Evolutionary conservation across 1,140 invertebrate species (phyloP), one percentile per base, ranked within the genome.

Genomic region (Brachionus paranguensis): DNA sequence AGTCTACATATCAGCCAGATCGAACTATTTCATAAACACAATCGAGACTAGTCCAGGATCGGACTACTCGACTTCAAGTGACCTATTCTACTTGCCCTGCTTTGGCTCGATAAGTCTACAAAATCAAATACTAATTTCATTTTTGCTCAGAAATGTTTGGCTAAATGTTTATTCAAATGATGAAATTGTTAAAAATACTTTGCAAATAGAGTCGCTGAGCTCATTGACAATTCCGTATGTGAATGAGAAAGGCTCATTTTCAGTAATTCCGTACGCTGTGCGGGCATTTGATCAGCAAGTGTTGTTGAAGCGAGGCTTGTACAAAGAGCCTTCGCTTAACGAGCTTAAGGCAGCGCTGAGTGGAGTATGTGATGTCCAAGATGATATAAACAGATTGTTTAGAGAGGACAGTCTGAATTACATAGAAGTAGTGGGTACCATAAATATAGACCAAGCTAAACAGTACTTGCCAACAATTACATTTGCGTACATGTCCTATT

Each of bases 371-470:
- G 68, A 72, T 72, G 68, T 72, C 12, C 68, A 17, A 45, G 68
- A 72, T 17, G 68, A 20, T 17, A 43, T 72, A 17, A 5, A 11
- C 41, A 45, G 11, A 7, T 72, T 72, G 41, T 43, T 43, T 43
- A 41, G 68, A 72, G 68, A 72, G 17, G 68, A 72, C 41, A 72
- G 68, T 43, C 41, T 72, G 20, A 72, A 72, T 41, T 72, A 72
- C 41, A 72, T 72, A n/a, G 68, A 72, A 72, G 68, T 43, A 8
- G 17, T 72, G 17, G 68, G 68, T 5, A 72, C 68, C 10, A 14
- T 72, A 17, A 72, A 37, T n/a, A 72, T 72, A 24, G 68, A 72
- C 37, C 68, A 72, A 11, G 68, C 68, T n/a, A 72, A 41, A 72
- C 68, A 72, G 41, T 72, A 72, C 17, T 72, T 72, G 41, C 68